Conservation (phyloP, 2,113 vertebrate species). For the Macrotis lagotis region DNA sequence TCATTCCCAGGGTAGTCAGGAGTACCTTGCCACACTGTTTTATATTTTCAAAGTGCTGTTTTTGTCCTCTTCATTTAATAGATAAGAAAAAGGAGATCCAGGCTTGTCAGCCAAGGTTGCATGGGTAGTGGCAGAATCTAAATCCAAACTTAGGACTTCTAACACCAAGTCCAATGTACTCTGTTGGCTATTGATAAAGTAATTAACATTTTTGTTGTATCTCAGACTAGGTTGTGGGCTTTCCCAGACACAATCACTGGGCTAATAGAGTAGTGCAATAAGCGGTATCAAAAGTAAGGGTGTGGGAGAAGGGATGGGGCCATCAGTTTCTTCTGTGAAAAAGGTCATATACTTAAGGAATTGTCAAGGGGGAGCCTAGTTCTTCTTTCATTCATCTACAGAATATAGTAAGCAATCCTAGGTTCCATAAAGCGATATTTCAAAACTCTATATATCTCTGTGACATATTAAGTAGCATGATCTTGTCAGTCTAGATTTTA, state of each 20-base stretch:
- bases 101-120: background rate
- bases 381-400: background rate
- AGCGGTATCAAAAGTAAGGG: background rate
- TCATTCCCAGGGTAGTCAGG: background rate
- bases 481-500: background rate
- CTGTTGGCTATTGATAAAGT: background rate
- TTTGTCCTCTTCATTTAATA: background rate
- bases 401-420: background rate
- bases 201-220: background rate
- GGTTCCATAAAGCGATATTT: background rate
- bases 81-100: background rate
- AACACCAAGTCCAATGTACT: background rate
- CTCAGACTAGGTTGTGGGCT: background rate
- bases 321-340: background rate
- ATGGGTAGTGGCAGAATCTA: background rate
- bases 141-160: background rate
- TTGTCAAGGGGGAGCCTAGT: background rate
- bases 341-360: background rate
- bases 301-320: background rate
- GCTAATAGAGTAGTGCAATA: background rate
- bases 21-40: background rate
- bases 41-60: background rate
- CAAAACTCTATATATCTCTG: background rate
- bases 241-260: background rate
- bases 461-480: background rate